Base-by-base conservation (phyloP, 2,797 vertebrate species). In the Scolopax rusticola region DNA sequence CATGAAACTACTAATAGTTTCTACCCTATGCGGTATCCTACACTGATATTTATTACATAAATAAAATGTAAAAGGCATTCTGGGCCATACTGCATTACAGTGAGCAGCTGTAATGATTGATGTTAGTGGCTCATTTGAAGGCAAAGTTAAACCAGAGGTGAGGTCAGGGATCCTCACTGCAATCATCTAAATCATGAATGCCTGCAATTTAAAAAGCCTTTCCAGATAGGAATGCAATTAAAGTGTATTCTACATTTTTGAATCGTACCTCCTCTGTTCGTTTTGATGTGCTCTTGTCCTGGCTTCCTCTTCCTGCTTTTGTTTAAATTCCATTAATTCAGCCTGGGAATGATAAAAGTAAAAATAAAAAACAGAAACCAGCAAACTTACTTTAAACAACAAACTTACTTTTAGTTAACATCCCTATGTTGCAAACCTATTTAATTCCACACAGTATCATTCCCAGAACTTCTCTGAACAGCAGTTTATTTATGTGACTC, bases 191-290 rank as follows among this genome's bases (percentile, higher is more conserved):
- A 80, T 50, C 47, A 75, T 5, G 32, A 76, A 27, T 51, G 20
- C 8, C 28, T 59, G 36, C 8, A 56, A 54, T 88, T 86, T 33
- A 78, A 36, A 89, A 74, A 95, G 43, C 25, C 9, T 68, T 94
- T 93, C 47, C 48, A 69, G n/a, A 53, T 4, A 69, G 24, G 43
- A 90, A 94, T 87, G 89, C 19, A 73, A 78, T 73, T 95, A 17
- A 54, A 87, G 21, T 82, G 32, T 71, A n/a, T 76, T 63, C 79
- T 95, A 28, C 12, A 40, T 71, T 73, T 83, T 93, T 95, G 47
- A 56, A 87, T 95, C 95, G 69, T 98, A 99, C 99, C 98, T 98
- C 64, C 74, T 97, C 65, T 97, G 98, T 27, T 99, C 98, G 7
- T 93, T 95, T 92, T 97, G 96, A 59, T 91, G 92, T 40, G 92